These are phyloP conservation scores for Acronicta alni DNA, from an alignment of 2,888 invertebrate species.

Conservation along the genomic window DNA sequence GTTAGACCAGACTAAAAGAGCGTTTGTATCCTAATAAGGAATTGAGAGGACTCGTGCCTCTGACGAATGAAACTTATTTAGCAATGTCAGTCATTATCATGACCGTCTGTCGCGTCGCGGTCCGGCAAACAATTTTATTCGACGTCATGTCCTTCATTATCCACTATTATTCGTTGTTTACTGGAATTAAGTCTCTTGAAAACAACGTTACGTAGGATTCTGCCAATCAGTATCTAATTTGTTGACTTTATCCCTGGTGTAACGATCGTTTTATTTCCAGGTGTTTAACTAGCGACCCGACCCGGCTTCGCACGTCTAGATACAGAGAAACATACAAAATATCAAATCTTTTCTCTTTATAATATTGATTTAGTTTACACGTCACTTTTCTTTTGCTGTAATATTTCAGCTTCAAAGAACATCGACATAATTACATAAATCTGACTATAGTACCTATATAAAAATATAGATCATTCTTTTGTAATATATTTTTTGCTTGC, in stretches of 20 bases:
- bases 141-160: constrained; percentile 25
- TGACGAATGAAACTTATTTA: constrained; percentile 22
- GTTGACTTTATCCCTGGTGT: neutral
- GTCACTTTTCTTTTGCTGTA: neutral
- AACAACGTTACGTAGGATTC: neutral
- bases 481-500: too few relatives aligned
- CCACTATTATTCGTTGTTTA: constrained; percentile 16
- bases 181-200: constrained; percentile 9
- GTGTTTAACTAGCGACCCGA: neutral
- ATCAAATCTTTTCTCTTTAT: too few relatives aligned
- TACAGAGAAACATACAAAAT: too few relatives aligned
- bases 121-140: constrained; percentile 28
- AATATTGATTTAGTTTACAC: too few relatives aligned
- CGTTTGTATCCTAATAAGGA: neutral
- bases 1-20: too few relatives aligned
- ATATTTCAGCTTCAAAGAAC: too few relatives aligned
- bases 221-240: neutral
- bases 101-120: constrained; percentile 29
- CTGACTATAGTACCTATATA: too few relatives aligned
- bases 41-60: constrained; percentile 13
- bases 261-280: neutral
- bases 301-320: too few relatives aligned
- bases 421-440: too few relatives aligned
- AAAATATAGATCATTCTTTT: too few relatives aligned
- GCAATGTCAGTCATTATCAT: constrained; percentile 27